A percentile compares a stretch with the other conserved stretches of the same genome.
Evolutionary conservation across 2,797 vertebrate genomes (phyloP).

Genomic region (Zalophus californianus): DNA sequence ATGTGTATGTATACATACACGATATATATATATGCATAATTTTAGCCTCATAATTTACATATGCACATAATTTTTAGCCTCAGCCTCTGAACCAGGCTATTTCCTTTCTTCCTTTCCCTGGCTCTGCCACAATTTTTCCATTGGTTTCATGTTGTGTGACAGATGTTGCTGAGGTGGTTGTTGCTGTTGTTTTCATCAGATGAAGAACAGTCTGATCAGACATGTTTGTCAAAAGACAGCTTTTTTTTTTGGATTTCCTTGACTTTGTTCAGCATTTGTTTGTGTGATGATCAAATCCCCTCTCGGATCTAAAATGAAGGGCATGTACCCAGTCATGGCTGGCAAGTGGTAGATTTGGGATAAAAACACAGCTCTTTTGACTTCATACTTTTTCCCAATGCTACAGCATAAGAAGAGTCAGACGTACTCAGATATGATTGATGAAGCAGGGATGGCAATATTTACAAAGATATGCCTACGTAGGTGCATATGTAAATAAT

Average conservation of each 20-base stretch:
- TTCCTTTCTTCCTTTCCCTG: background rate
- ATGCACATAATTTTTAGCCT: background rate
- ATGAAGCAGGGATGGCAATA: background rate
- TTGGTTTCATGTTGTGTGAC: background rate
- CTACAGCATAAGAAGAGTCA: background rate
- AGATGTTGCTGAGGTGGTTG: background rate
- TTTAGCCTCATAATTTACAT: background rate
- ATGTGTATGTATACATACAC: background rate
- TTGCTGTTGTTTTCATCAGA: background rate
- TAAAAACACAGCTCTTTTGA: constrained; percentile 12
- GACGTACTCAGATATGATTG: background rate
- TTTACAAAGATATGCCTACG: background rate
- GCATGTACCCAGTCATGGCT: background rate
- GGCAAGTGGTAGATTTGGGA: background rate
- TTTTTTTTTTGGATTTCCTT: background rate
- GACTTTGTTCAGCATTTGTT: background rate
- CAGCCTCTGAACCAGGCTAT: background rate
- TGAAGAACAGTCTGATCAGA: background rate
- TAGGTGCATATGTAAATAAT: background rate
- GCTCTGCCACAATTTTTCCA: background rate
- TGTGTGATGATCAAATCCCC: background rate
- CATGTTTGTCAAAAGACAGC: background rate
- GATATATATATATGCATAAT: background rate
- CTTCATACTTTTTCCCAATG: background rate
- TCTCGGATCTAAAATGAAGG: background rate